Percentiles rank a stretch among this genome's conserved stretches.
These are phyloP conservation scores for Clarias fuscus DNA, from an alignment of 2,797 vertebrate genomes.

Conservation along the genomic window DNA sequence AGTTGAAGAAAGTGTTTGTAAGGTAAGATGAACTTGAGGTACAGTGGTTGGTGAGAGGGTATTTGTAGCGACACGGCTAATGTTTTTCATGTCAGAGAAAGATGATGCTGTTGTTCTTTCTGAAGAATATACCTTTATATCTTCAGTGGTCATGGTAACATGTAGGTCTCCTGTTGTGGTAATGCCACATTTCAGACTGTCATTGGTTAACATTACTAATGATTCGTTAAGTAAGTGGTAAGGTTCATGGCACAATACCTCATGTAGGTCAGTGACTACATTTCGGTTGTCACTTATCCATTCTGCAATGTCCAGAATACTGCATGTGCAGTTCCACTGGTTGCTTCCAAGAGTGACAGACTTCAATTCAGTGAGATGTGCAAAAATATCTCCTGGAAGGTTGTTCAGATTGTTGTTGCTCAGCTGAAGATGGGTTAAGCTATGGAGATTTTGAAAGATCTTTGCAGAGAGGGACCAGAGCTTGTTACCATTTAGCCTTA, in stretches of 20 bases:
- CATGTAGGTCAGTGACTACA: slow-evolving; percentile 53
- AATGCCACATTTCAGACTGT: slow-evolving; percentile 25
- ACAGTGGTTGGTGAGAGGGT: background rate
- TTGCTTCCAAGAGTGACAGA: slow-evolving; percentile 70
- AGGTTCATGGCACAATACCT: slow-evolving; percentile 64
- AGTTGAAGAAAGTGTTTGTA: background rate
- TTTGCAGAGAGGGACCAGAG: slow-evolving; percentile 70
- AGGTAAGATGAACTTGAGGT: background rate
- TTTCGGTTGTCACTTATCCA: slow-evolving; percentile 75
- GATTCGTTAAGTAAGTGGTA: slow-evolving; percentile 22
- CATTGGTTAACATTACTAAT: slow-evolving; percentile 59
- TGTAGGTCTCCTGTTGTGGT: slow-evolving; percentile 14
- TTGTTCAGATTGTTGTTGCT: slow-evolving; percentile 60
- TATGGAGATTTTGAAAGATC: slow-evolving; percentile 71
- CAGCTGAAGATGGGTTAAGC: slow-evolving; percentile 68
- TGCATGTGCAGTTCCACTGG: slow-evolving; percentile 82
- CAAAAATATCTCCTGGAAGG: slow-evolving; percentile 68
- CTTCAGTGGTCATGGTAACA: slow-evolving; percentile 3
- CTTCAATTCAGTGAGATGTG: slow-evolving; percentile 47
- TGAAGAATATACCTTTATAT: background rate
- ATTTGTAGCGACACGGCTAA: background rate
- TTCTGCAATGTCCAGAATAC: slow-evolving; percentile 70
- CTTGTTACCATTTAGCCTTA: slow-evolving; percentile 73
- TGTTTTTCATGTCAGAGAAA: background rate
- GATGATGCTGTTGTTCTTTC: background rate